Evolutionary conservation across 2,113 vertebrate genomes (phyloP).

Genomic region (Nesoenas mayeri): DNA sequence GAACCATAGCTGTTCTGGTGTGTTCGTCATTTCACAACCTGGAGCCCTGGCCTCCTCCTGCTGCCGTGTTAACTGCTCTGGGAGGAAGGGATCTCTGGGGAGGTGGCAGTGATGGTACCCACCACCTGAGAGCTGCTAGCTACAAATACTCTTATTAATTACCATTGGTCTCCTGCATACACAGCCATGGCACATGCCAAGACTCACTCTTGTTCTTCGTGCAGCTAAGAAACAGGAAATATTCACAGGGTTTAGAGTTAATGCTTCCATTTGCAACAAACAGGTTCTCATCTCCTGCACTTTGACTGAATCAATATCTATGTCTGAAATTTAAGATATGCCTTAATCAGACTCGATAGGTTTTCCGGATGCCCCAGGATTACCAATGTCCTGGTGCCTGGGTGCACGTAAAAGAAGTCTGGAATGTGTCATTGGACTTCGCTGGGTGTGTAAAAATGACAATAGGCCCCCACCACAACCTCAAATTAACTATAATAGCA

Average conservation of each 20-base stretch:
- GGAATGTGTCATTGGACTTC: not conserved
- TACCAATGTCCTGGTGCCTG: not conserved
- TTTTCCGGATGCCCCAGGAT: conserved; percentile 29
- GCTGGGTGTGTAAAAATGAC: not conserved
- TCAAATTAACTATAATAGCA: not conserved
- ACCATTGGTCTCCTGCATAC: not conserved
- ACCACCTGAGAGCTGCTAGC: not conserved
- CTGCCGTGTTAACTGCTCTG: not conserved
- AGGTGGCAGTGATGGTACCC: accelerated
- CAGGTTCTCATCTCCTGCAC: not conserved
- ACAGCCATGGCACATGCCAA: accelerated
- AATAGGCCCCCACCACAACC: not conserved
- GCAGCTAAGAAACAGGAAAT: not conserved
- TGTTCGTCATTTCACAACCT: accelerated
- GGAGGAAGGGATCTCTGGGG: not conserved
- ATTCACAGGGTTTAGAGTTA: not conserved
- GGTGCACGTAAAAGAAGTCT: not conserved
- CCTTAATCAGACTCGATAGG: conserved; percentile 35
- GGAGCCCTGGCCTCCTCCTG: not conserved
- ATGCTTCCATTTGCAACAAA: not conserved
- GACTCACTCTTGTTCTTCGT: not conserved
- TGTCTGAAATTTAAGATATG: conserved; percentile 29
- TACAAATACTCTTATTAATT: not conserved
- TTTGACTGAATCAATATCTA: not conserved
- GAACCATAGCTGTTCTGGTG: not conserved